Base-by-base conservation (phyloP, 37 sponge, comb jelly and placozoan species). In the Oscarella lobularis region DNA sequence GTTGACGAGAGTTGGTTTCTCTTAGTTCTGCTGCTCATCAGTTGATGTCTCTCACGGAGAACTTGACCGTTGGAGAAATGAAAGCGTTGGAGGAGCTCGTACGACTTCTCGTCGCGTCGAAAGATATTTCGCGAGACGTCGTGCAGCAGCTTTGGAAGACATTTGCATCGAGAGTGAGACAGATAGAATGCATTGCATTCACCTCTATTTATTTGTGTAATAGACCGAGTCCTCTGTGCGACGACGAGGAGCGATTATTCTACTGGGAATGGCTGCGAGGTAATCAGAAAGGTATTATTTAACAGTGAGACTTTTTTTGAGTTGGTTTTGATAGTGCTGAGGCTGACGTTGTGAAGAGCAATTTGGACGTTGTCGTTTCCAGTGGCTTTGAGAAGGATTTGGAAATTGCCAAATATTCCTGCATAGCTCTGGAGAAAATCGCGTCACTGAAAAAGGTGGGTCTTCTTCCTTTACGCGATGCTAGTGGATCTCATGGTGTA, bases 71-170 rank as follows among this genome's bases (percentile, higher is more conserved):
- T 0, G 92, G 89, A 3, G 87, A 95, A 30, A 72, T 79, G 33
- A 68, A 84, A 33, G 85, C 92, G 0, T 48, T 95, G 38, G 85
- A 95, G 71, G 75, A 84, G 66, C 54, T 95, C 41, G 74, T 95
- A 2, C 29, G 71, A 4, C 73, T 85, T 0, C 77, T 94, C 54
- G 67, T 87, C 67, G 70, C 75, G 68, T 66, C 20, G 29, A 76
- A 76, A 1, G 41, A 81, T 67, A 78, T 92, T 36, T 38, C 87
- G 14, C 75, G 37, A 2, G 65, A 79, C 54, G 87, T 78, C 34
- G 3, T 86, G 2, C 67, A 77, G 31, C 14, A 38, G 14, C 79
- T 90, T 20, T 81, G 81, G 85, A 77, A 90, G 0, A 67, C 9
- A 48, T n/a, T n/a, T n/a, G n/a, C n/a, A n/a, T n/a, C n/a, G n/a